Base-by-base conservation (phyloP, 2,113 vertebrate genomes). In the Centropus unirufus region DNA sequence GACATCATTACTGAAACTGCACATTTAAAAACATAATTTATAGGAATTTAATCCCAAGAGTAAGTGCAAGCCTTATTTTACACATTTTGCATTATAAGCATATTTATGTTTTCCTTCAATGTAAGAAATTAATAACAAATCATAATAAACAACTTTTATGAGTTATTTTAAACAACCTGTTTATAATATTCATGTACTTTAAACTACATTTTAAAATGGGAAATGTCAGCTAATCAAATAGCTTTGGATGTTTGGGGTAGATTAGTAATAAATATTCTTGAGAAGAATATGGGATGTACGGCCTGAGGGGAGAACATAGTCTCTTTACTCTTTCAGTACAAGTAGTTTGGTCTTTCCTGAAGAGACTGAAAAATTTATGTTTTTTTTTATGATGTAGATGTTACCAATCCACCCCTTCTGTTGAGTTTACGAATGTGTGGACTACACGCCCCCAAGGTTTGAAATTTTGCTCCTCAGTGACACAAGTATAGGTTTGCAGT, bases 111-210 rank as follows among this genome's bases (percentile, higher is more conserved):
- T 51, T 87, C 17, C 22, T 72, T 58, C 23, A 63, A 67, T 63
- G 18, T 14, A 74, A 67, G 87, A 82, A 14, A 87, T 68, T 3
- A 82, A 40, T 85, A 88, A 64, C 90, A 88, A 75, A 52, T 64
- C 34, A 85, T 51, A 88, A 47, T 8, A 91, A 90, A 2, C 5
- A 4, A 52, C 57, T 88, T 82, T 51, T 13, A 68, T 68, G 44
- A 63, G 23, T 55, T 76, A 24, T 49, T 82, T 85, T 72, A 42
- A 78, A 55, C 6, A 72, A 36, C 2, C 10, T 94, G 8, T 79
- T 86, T 64, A 57, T 36, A 42, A 34, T 40, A 75, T 7, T 13
- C 21, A 52, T 76, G 5, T n/a, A 85, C 80, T 93, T 79, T 47
- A 46, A 59, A 89, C 58, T 2, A 32, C 2, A 27, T 75, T 63